Conservation (phyloP, 2,888 invertebrate genomes). For the Tiliacea aurago region DNA sequence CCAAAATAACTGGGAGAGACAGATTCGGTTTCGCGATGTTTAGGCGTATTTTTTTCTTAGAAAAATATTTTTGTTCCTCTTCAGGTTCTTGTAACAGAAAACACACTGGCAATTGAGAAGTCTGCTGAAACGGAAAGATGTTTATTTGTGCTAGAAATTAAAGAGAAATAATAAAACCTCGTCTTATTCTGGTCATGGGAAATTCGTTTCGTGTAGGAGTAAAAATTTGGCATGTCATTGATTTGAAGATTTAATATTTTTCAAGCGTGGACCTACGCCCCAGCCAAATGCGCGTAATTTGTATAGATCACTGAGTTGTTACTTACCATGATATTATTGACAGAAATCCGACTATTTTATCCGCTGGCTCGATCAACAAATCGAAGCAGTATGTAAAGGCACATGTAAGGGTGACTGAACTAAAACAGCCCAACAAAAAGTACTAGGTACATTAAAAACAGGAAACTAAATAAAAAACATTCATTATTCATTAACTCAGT, state of each 20-base stretch:
- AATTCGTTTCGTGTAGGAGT: neutral
- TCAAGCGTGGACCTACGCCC: conserved; percentile 10
- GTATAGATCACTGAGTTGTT: neutral
- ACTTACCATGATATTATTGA: neutral
- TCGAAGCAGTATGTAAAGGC: too few relatives aligned
- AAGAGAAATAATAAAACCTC: conserved; percentile 29
- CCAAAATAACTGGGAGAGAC: conserved; percentile 34
- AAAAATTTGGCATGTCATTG: conserved; percentile 11
- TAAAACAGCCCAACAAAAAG: conserved; percentile 2
- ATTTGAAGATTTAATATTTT: conserved; percentile 16
- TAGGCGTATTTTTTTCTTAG: conserved; percentile 31
- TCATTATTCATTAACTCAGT: conserved; percentile 22
- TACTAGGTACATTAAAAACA: neutral
- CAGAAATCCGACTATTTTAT: neutral
- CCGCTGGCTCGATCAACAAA: too few relatives aligned
- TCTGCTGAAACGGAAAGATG: conserved; percentile 29
- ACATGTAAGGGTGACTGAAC: conserved; percentile 10
- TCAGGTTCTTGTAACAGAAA: conserved; percentile 28
- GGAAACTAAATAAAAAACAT: conserved; percentile 26
- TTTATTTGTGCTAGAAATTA: conserved; percentile 49
- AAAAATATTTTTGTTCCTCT: conserved; percentile 48
- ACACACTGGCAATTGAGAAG: conserved; percentile 36
- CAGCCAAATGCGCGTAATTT: conserved; percentile 8
- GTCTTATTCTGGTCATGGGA: conserved; percentile 13
- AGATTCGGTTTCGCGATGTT: conserved; percentile 19